Evolutionary conservation across 2,888 invertebrate genomes (phyloP), one percentile per base, ranked within the genome.

Genomic region (Dysmachus trigonus): DNA sequence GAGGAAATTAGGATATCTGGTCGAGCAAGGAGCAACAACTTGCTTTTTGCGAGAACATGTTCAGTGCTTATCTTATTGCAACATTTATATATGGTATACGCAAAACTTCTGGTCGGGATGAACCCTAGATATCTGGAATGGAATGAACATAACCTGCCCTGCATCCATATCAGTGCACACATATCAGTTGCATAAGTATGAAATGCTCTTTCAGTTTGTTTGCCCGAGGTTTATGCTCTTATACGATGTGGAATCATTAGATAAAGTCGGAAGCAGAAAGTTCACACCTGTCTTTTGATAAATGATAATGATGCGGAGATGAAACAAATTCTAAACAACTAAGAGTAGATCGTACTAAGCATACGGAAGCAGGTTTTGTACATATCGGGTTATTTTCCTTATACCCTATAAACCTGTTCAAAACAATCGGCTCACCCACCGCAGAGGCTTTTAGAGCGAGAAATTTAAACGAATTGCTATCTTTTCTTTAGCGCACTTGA

Each of bases 31-130:
- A 41, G 22, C 77, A 73, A 73, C 73, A 73, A 73, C 77, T 47
- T 22, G 41, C 77, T 79, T 38, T 31, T 38, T 35, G 76, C 27
- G n/a, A 38, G 41, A 22, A 79, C 30, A 47, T 79, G 33, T 35
- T 35, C 35, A 22, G 31, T 38, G 77, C 77, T 79, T 79, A 79
- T 79, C 77, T 79, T 27, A 6, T 51, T 79, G 77, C 77, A n/a
- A 79, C 77, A 38, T 79, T 79, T 79, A 79, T n/a, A n/a, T n/a
- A n/a, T n/a, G n/a, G n/a, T n/a, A n/a, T 79, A 79, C 27, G 41
- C 41, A 79, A 10, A 79, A 79, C 77, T 47, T 79, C 41, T 47
- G 27, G 47, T 41, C n/a, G 22, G 30, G 10, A 18, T 79, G 35
- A 18, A 38, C 38, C 47, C 47, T 38, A 38, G n/a, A n/a, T n/a